Percentiles rank a stretch among this genome's conserved stretches.
phyloP scores from a whole-genome alignment of 2,888 invertebrate species.

The Ectobius pallidus region DNA sequence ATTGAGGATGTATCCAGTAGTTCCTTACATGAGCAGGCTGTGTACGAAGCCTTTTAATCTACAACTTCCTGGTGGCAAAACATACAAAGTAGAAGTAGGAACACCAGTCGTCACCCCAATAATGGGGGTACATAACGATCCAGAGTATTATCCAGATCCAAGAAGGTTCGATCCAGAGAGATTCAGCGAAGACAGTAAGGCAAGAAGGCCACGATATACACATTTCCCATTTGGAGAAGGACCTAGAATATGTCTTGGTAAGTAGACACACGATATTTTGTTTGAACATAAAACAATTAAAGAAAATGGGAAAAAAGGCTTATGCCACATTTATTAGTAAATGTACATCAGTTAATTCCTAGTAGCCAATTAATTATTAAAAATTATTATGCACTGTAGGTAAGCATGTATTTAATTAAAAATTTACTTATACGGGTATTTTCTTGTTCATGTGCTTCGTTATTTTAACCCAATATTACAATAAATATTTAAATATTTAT shows the following conservation, averaged over 20 bases:
- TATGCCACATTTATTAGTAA: too few relatives aligned
- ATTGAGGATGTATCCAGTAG: conserved; percentile 49
- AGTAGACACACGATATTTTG: not conserved
- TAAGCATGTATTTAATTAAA: too few relatives aligned
- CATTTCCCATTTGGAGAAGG: conserved; percentile 20
- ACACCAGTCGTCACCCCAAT: conserved; percentile 52
- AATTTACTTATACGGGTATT: too few relatives aligned
- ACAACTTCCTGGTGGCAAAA: conserved; percentile 45
- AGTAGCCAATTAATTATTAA: too few relatives aligned
- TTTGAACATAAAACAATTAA: too few relatives aligned
- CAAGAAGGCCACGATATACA: not conserved
- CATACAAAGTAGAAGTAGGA: conserved; percentile 49
- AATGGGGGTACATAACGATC: conserved; percentile 53
- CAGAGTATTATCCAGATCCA: conserved; percentile 54
- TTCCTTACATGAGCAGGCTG: conserved; percentile 48
- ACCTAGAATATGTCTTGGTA: conserved; percentile 20
- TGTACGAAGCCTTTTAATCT: conserved; percentile 50
- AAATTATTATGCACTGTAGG: too few relatives aligned
- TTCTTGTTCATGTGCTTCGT: too few relatives aligned
- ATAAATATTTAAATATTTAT: too few relatives aligned
- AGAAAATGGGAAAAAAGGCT: too few relatives aligned
- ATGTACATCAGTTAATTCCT: too few relatives aligned
- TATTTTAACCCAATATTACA: too few relatives aligned
- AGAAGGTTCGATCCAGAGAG: conserved; percentile 56
- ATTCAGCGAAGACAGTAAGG: conserved; percentile 53